These are phyloP conservation scores for Nycteola revayana DNA, from an alignment of 2,888 invertebrate species.

Conservation along the genomic window DNA sequence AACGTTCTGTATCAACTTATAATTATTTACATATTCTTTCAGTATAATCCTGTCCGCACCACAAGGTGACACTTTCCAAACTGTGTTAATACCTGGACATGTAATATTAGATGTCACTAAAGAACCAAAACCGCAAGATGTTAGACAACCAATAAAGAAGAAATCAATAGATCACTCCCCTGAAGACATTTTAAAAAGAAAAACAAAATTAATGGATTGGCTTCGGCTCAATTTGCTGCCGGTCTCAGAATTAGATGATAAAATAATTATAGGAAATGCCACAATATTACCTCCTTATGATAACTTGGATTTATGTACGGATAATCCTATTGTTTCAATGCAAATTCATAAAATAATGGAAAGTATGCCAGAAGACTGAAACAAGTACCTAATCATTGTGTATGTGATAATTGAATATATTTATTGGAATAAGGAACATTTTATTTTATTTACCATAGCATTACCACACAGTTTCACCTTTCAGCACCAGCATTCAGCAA, in stretches of 20 bases:
- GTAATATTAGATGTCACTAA: constrained; percentile 48
- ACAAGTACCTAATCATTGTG: constrained; percentile 10
- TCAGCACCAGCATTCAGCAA: no score
- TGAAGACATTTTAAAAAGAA: constrained; percentile 39
- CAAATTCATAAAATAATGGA: constrained; percentile 59
- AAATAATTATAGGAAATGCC: constrained; percentile 57
- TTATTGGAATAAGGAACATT: no score
- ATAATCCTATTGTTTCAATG: constrained; percentile 57
- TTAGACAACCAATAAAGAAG: constrained; percentile 37
- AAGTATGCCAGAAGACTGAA: constrained; percentile 55
- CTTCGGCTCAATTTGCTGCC: constrained; percentile 58
- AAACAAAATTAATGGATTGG: constrained; percentile 55
- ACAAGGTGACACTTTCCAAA: constrained; percentile 41
- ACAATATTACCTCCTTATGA: constrained; percentile 59
- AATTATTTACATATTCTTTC: no score
- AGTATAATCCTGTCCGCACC: constrained; percentile 59
- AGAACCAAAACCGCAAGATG: constrained; percentile 20
- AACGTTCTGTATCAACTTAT: no score
- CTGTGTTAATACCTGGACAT: constrained; percentile 60
- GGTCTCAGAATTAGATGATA: constrained; percentile 51
- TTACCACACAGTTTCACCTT: no score
- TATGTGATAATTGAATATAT: not conserved
- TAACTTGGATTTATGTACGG: constrained; percentile 55
- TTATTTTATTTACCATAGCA: no score
- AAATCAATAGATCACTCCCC: constrained; percentile 9